A percentile compares a stretch with the other conserved stretches of the same genome.
phyloP scores from a whole-genome alignment of 2,797 vertebrate genomes.

The Odontamblyopus lacepedii region DNA sequence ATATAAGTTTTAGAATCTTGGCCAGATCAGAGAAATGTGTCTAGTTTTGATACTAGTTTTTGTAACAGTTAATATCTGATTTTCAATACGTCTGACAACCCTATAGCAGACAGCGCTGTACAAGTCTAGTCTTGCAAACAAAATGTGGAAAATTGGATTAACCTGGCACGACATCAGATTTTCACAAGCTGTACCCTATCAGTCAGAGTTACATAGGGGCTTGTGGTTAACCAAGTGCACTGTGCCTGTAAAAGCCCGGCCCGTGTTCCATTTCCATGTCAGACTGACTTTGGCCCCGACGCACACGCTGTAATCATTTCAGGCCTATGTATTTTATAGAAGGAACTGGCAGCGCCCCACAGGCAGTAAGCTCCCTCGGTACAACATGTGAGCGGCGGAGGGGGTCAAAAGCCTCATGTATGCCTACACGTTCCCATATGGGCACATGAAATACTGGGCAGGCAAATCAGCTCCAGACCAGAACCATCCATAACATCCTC shows the following conservation, averaged over 20 bases:
- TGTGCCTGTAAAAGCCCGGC: not conserved
- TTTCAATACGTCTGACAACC: too few relatives aligned
- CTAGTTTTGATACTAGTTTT: too few relatives aligned
- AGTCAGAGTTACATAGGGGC: not conserved
- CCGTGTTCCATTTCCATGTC: constrained; percentile 10
- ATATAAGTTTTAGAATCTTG: too few relatives aligned
- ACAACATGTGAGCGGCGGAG: not conserved
- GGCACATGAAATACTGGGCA: not conserved
- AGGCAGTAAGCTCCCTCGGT: not conserved
- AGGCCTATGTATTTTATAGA: not conserved
- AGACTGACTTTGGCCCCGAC: not conserved
- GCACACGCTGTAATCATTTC: constrained; percentile 1
- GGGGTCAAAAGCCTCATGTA: constrained; percentile 8
- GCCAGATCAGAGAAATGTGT: too few relatives aligned
- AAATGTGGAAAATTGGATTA: constrained; percentile 1
- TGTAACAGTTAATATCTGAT: too few relatives aligned
- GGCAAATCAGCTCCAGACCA: constrained; percentile 24
- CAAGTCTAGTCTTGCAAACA: not conserved
- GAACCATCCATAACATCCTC: constrained; percentile 27
- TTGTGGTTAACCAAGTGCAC: constrained; percentile 2
- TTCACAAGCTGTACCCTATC: not conserved
- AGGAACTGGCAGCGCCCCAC: not conserved
- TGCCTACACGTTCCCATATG: not conserved
- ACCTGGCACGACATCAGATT: not conserved
- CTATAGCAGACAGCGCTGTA: not conserved